Conservation (phyloP, 2,888 invertebrate genomes). For the Tortricodes alternella region DNA sequence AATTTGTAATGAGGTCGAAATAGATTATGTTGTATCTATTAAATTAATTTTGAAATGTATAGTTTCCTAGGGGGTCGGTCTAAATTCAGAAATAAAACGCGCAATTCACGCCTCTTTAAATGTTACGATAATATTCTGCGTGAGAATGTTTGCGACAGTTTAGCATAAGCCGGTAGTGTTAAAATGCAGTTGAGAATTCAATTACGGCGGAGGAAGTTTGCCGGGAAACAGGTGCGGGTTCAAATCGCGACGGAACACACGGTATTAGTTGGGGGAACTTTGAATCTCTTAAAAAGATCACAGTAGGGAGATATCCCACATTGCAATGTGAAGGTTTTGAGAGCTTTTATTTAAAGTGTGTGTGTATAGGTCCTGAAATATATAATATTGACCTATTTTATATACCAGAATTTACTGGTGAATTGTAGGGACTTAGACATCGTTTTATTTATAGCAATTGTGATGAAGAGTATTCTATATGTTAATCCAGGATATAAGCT, state of each 20-base stretch:
- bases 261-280: conserved; percentile 19
- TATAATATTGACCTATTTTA: too few species aligned
- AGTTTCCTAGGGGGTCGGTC: too few species aligned
- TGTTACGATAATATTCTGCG: not conserved
- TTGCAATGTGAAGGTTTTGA: conserved; percentile 12
- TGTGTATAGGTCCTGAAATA: too few species aligned
- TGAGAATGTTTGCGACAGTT: conserved; percentile 24
- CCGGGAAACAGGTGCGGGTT: conserved; percentile 18
- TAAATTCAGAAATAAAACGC: too few species aligned
- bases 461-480: too few species aligned
- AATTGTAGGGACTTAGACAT: too few species aligned
- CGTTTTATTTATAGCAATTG: too few species aligned
- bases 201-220: conserved; percentile 21
- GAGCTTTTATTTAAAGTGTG: not conserved
- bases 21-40: too few species aligned
- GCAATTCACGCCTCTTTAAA: not conserved
- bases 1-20: too few species aligned
- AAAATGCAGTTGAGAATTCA: conserved; percentile 28
- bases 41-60: too few species aligned
- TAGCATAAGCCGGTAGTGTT: conserved; percentile 26
- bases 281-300: conserved; percentile 22
- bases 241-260: conserved; percentile 7
- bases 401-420: too few species aligned
- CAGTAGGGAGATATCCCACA: conserved; percentile 14
- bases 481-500: too few species aligned